Conservation (phyloP, 2,888 invertebrate species). For the Metellina segmentata region DNA sequence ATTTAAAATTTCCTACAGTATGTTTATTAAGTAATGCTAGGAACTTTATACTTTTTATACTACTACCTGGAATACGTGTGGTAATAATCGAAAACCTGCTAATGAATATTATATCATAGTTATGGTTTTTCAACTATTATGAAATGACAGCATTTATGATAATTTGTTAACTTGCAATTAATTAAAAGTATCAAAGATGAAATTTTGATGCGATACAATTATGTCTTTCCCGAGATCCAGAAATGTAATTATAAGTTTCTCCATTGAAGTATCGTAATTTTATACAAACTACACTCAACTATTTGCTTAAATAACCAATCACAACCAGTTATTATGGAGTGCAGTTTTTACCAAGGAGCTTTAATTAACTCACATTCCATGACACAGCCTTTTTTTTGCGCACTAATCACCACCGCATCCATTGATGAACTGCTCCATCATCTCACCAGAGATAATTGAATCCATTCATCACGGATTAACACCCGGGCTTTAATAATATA, state of each 20-base stretch:
- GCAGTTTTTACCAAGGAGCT: not conserved
- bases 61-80: no score
- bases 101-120: no score
- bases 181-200: no score
- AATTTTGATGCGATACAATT: no score
- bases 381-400: not conserved
- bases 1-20: no score
- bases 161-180: no score
- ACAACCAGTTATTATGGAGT: not conserved
- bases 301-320: not conserved
- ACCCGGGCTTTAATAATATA: slow-evolving; percentile 15
- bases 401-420: not conserved
- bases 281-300: not conserved
- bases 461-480: slow-evolving; percentile 32
- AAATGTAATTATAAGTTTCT: not conserved
- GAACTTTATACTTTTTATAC: no score
- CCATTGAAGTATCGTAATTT: not conserved
- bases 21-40: no score
- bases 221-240: not conserved
- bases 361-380: not conserved
- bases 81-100: no score
- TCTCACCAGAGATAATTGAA: slow-evolving; percentile 29
- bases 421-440: not conserved
- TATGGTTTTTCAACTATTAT: no score
- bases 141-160: no score